Conservation (phyloP, 1,140 invertebrate genomes). For the Carcinoscorpius rotundicauda region DNA sequence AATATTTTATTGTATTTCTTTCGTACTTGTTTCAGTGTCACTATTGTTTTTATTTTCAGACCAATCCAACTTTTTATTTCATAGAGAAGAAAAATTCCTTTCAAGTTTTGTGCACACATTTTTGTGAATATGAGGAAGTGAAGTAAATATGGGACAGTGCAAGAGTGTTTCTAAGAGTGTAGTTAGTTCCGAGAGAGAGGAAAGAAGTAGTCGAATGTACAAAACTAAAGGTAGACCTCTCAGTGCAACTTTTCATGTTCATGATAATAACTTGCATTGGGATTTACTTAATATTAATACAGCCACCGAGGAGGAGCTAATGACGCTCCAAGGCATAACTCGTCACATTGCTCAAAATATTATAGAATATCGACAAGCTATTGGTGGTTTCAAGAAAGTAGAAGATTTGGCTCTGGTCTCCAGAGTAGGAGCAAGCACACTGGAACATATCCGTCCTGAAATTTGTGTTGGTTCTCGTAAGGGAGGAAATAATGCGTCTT, state of each 20-base stretch:
- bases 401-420: constrained; percentile 70
- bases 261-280: constrained; percentile 31
- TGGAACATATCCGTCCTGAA: constrained; percentile 52
- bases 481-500: constrained; percentile 38
- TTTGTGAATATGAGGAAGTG: no score
- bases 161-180: constrained; percentile 11
- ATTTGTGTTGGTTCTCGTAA: constrained; percentile 46
- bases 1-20: no score
- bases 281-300: constrained; percentile 47
- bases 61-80: no score
- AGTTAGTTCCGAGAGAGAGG: constrained; percentile 9
- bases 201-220: constrained; percentile 12
- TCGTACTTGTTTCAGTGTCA: no score
- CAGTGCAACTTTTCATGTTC: constrained; percentile 32
- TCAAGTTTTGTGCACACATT: no score
- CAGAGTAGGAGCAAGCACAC: constrained; percentile 62
- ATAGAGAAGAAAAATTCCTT: no score
- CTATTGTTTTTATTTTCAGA: no score
- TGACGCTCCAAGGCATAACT: constrained; percentile 58
- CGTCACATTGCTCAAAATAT: constrained; percentile 56
- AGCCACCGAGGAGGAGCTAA: constrained; percentile 57
- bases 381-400: constrained; percentile 59
- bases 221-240: constrained; percentile 22
- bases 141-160: constrained; percentile 14
- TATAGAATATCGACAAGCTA: constrained; percentile 56